Percentiles rank a stretch among this genome's conserved stretches.
Evolutionary conservation across 2,113 vertebrate genomes (phyloP).

Genomic region (Rhineura floridana): DNA sequence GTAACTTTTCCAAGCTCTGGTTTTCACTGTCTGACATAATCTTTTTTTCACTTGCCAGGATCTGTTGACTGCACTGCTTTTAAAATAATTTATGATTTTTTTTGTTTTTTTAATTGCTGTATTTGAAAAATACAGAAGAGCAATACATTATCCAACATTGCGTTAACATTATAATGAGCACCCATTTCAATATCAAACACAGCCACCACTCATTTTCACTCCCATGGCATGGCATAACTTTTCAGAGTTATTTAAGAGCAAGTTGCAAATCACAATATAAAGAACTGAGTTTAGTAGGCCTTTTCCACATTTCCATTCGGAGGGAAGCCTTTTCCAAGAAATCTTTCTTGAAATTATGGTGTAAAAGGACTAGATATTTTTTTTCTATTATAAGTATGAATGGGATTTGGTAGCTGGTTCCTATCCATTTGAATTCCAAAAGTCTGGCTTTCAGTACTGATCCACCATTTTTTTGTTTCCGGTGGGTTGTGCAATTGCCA

Average conservation of each 20-base stretch:
- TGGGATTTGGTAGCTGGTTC: too few relatives aligned
- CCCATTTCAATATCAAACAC: neutral
- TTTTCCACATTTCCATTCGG: neutral
- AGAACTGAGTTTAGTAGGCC: neutral
- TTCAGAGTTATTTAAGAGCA: neutral
- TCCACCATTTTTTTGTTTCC: too few relatives aligned
- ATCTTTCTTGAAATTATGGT: too few relatives aligned
- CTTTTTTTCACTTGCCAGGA: neutral
- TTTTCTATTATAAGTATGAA: too few relatives aligned
- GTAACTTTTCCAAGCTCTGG: too few relatives aligned
- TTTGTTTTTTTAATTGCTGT: neutral
- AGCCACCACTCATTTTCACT: neutral
- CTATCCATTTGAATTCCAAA: too few relatives aligned
- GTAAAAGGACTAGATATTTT: too few relatives aligned
- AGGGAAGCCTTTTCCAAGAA: too few relatives aligned
- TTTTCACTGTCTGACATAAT: neutral
- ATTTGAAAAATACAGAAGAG: neutral
- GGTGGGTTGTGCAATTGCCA: too few relatives aligned
- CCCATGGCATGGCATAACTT: neutral
- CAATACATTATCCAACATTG: neutral
- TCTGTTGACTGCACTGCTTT: neutral
- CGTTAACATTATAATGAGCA: neutral
- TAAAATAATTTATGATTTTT: neutral
- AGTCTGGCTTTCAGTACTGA: too few relatives aligned
- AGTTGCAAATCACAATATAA: neutral